phyloP scores from a whole-genome alignment of 1,140 invertebrate species.

The Pogonomyrmex californicus region DNA sequence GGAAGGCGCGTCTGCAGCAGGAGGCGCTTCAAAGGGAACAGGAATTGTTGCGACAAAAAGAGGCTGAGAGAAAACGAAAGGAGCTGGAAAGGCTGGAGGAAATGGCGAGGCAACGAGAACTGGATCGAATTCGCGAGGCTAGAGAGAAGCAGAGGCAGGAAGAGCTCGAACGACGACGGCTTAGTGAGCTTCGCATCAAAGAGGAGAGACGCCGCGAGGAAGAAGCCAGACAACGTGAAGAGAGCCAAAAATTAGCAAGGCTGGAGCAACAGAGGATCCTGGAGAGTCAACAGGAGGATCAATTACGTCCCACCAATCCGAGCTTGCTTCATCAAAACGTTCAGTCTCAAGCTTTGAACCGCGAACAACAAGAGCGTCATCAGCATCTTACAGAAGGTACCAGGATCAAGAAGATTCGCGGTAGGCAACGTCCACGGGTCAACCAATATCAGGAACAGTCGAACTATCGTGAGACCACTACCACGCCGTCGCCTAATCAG shows the following conservation, averaged over 20 bases:
- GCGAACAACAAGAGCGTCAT: constrained; percentile 70
- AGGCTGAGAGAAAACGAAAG: constrained; percentile 82
- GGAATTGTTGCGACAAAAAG: constrained; percentile 80
- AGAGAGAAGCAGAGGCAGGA: constrained; percentile 80
- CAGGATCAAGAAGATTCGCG: constrained; percentile 64
- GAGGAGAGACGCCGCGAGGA: constrained; percentile 76
- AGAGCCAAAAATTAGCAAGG: constrained; percentile 33
- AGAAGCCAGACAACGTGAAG: constrained; percentile 57
- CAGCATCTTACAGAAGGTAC: constrained; percentile 72
- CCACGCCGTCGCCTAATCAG: constrained; percentile 89
- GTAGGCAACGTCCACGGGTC: constrained; percentile 60
- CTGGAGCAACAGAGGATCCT: constrained; percentile 40
- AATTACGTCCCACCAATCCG: background rate
- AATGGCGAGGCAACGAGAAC: constrained; percentile 78
- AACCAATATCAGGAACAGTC: constrained; percentile 71
- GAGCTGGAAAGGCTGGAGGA: constrained; percentile 82
- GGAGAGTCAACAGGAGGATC: constrained; percentile 58
- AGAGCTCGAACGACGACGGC: constrained; percentile 76
- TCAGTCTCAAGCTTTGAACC: constrained; percentile 73
- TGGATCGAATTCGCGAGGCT: constrained; percentile 79
- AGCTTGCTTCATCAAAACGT: constrained; percentile 13
- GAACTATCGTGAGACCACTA: constrained; percentile 81
- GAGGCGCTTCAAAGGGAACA: constrained; percentile 79
- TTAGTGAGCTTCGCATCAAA: constrained; percentile 73
- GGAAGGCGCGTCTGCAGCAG: constrained; percentile 80